Evolutionary conservation across 2,888 invertebrate species (phyloP).

Genomic region (Clusia tigrina): DNA sequence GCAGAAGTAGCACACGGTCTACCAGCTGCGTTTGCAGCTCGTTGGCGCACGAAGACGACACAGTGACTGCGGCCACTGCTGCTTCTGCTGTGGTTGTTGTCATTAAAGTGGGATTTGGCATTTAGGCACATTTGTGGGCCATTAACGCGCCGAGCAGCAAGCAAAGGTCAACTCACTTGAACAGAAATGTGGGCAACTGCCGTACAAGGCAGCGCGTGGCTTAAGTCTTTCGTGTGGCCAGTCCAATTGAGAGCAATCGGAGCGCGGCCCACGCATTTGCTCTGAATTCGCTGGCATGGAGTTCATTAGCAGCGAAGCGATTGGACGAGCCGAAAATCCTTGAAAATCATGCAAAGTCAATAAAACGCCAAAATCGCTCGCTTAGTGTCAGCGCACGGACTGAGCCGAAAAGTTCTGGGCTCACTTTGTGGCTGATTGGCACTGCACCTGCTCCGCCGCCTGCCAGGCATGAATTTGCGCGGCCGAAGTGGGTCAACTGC

Average conservation of each 20-base stretch:
- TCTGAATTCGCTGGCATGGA: not conserved
- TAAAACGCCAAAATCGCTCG: not conserved
- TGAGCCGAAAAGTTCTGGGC: not conserved
- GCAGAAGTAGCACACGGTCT: conserved; percentile 5
- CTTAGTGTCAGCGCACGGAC: not conserved
- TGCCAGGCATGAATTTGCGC: not conserved
- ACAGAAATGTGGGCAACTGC: not conserved
- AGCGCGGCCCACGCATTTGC: not conserved
- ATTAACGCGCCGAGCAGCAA: not conserved
- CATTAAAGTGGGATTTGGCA: too few relatives aligned
- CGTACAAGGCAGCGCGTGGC: not conserved
- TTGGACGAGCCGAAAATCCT: conserved; percentile 1
- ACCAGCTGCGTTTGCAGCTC: too few relatives aligned
- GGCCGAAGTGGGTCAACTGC: conserved; percentile 52
- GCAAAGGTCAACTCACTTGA: too few relatives aligned
- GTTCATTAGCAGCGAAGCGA: not conserved
- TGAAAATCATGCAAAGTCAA: not conserved
- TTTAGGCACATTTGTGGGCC: too few relatives aligned
- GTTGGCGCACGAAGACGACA: not conserved
- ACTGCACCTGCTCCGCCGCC: not conserved
- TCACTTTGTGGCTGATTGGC: not conserved
- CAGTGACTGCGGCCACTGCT: too few relatives aligned
- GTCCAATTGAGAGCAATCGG: too few relatives aligned
- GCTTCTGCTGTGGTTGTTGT: not conserved
- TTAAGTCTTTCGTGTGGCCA: conserved; percentile 4